phyloP scores from a whole-genome alignment of 2,888 invertebrate genomes.

The Neelides folsomi region DNA sequence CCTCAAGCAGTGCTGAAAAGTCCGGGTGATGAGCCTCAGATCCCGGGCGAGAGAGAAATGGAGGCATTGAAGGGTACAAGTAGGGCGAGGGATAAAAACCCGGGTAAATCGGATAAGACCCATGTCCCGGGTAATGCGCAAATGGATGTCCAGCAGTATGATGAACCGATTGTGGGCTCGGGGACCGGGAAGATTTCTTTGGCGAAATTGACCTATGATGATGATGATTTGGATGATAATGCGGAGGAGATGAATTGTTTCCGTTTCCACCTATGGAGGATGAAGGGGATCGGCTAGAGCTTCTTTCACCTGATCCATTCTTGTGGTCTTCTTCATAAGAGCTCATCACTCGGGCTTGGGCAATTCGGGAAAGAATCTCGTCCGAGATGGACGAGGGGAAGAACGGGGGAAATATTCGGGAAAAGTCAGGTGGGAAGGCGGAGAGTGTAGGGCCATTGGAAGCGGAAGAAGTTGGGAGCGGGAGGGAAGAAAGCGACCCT shows the following conservation, averaged over 20 bases:
- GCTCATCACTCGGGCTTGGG: constrained; percentile 13
- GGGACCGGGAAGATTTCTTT: constrained; percentile 6
- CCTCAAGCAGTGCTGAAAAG: constrained; percentile 13
- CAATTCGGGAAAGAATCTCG: constrained; percentile 22
- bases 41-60: constrained; percentile 15
- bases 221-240: constrained; percentile 6
- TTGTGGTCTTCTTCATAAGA: constrained; percentile 14
- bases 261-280: constrained; percentile 4
- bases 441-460: constrained; percentile 10
- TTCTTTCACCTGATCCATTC: constrained; percentile 10
- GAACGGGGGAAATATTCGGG: constrained; percentile 26
- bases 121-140: constrained; percentile 21
- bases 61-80: constrained; percentile 18
- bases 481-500: constrained; percentile 6
- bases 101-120: constrained; percentile 14
- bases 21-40: constrained; percentile 13
- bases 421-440: constrained; percentile 21
- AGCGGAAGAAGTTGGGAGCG: constrained; percentile 11
- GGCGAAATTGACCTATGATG: constrained; percentile 5
- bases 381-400: constrained; percentile 19
- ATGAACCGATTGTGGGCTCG: constrained; percentile 14
- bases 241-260: constrained; percentile 5
- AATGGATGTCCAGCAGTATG: constrained; percentile 12
- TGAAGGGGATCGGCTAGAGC: constrained; percentile 14
- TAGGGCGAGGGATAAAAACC: constrained; percentile 27